These are phyloP conservation scores for Baronia brevicornis DNA, from an alignment of 2,888 invertebrate species.

Conservation along the genomic window DNA sequence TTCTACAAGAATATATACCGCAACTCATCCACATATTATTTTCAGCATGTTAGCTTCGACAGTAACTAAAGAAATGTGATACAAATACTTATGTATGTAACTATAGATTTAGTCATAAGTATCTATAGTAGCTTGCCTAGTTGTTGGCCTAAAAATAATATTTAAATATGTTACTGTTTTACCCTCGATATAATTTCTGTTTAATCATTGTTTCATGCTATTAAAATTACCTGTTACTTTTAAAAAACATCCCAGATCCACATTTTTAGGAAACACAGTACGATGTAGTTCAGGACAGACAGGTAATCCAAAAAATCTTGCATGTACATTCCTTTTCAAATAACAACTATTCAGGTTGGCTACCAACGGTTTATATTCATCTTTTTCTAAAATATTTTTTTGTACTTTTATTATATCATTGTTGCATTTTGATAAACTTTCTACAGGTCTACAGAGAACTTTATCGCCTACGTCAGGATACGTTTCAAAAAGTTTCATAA, in stretches of 20 bases:
- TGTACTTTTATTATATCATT: constrained; percentile 77
- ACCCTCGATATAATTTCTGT: too few species aligned
- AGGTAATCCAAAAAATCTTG: constrained; percentile 80
- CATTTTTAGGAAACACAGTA: constrained; percentile 80
- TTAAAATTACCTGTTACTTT: constrained; percentile 78
- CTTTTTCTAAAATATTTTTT: constrained; percentile 62
- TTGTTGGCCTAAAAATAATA: not conserved
- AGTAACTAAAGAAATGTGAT: too few species aligned
- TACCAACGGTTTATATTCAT: constrained; percentile 43
- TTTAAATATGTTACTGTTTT: not conserved
- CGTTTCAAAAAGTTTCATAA: constrained; percentile 81
- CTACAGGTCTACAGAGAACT: constrained; percentile 78
- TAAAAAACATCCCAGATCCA: constrained; percentile 82
- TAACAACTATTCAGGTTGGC: constrained; percentile 41
- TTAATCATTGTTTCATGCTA: too few species aligned
- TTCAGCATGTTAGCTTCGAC: too few species aligned
- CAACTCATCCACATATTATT: too few species aligned
- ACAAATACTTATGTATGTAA: too few species aligned
- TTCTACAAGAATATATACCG: too few species aligned
- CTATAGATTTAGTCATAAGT: too few species aligned
- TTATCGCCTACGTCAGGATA: constrained; percentile 80
- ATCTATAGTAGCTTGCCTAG: not conserved
- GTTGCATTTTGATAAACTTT: constrained; percentile 79
- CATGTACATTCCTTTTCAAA: constrained; percentile 80
- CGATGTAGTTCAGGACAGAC: constrained; percentile 81